Evolutionary conservation across 1,140 invertebrate species (phyloP).

Genomic region (Arion vulgaris): DNA sequence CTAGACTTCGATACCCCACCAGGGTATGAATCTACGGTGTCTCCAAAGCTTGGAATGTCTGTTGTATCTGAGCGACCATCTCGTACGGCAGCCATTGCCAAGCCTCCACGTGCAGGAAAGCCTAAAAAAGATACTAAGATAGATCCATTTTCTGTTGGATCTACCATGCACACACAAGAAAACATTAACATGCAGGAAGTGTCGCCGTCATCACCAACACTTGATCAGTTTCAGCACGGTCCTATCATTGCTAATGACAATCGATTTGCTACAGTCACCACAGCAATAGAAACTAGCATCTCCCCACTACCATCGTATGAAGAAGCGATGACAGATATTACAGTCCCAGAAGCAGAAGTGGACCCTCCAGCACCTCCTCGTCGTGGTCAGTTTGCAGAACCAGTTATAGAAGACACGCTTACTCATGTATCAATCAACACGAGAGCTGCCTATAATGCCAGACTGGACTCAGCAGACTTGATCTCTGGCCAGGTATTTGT

Average conservation of each 20-base stretch:
- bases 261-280: conserved; percentile 40
- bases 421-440: not conserved
- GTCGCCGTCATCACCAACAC: not conserved
- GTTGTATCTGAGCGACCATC: conserved; percentile 43
- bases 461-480: conserved; percentile 19
- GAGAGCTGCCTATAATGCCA: conserved; percentile 19
- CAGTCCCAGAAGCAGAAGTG: not conserved
- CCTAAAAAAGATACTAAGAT: not conserved
- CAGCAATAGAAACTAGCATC: conserved; percentile 48
- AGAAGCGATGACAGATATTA: conserved; percentile 3
- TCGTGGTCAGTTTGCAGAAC: not conserved
- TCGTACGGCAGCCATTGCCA: not conserved
- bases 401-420: not conserved
- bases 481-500: conserved; percentile 26
- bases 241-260: not conserved
- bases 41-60: conserved; percentile 10
- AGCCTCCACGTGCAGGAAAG: not conserved
- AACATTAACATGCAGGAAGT: not conserved
- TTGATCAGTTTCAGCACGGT: not conserved
- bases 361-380: conserved; percentile 4
- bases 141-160: not conserved
- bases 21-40: conserved; percentile 50
- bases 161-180: not conserved
- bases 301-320: conserved; percentile 19
- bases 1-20: conserved; percentile 41